A percentile compares a stretch with the other conserved stretches of the same genome.
Conservation (phyloP, 2,888 invertebrate genomes). For the Idaea straminata region DNA sequence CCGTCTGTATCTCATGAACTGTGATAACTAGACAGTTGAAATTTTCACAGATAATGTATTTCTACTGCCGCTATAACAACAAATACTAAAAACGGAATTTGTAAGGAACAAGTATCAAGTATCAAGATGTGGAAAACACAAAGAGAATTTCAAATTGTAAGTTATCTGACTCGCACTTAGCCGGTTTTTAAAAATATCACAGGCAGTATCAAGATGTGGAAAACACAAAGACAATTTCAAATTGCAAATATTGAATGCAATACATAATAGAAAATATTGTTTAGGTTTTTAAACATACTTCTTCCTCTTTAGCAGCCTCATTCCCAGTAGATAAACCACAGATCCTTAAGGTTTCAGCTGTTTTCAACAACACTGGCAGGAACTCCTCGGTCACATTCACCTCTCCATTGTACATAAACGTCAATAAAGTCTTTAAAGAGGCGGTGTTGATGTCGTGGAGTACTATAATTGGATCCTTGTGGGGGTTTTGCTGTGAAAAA, state of each 20-base stretch:
- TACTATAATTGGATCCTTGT: slow-evolving; percentile 87
- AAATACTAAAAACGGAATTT: too few species aligned
- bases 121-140: too few species aligned
- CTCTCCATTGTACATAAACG: slow-evolving; percentile 88
- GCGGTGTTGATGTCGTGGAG: slow-evolving; percentile 85
- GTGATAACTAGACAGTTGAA: too few species aligned
- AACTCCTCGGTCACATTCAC: slow-evolving; percentile 87
- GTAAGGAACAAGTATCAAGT: too few species aligned
- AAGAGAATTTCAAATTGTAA: too few species aligned
- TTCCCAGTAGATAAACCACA: slow-evolving; percentile 84
- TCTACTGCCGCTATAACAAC: too few species aligned
- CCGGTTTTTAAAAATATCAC: too few species aligned
- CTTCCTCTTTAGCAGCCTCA: slow-evolving; percentile 64
- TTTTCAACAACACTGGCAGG: slow-evolving; percentile 83
- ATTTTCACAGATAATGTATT: too few species aligned
- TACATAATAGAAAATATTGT: background rate
- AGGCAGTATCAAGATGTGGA: background rate
- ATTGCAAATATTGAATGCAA: too few species aligned
- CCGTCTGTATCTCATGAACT: too few species aligned
- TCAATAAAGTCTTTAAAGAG: slow-evolving; percentile 82
- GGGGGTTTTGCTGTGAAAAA: slow-evolving; percentile 83
- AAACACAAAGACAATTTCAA: too few species aligned
- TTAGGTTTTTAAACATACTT: slow-evolving; percentile 39
- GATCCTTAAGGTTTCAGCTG: slow-evolving; percentile 84
- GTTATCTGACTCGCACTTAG: too few species aligned